Evolutionary conservation across 2,797 vertebrate genomes (phyloP).

Genomic region (Rhodeus uyekii): DNA sequence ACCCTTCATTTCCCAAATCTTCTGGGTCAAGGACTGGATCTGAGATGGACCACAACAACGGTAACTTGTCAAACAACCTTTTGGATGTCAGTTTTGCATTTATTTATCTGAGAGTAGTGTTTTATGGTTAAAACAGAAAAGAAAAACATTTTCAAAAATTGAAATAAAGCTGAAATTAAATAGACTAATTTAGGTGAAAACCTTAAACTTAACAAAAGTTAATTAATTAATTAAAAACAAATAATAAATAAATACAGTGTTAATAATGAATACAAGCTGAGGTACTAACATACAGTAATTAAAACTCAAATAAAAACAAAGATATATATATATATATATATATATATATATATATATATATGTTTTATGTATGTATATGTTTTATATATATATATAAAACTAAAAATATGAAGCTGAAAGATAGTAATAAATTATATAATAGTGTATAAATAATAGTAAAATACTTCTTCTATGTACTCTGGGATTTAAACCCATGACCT

Average conservation of each 20-base stretch:
- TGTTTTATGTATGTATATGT: too few species aligned
- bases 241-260: neutral
- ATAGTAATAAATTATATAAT: neutral
- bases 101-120: neutral
- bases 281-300: neutral
- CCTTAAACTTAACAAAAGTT: neutral
- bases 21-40: conserved; percentile 65
- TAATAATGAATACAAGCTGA: neutral
- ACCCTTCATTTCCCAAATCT: conserved; percentile 69
- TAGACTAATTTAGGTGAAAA: neutral
- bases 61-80: neutral
- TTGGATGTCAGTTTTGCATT: neutral
- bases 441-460: neutral
- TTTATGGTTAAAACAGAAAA: neutral
- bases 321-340: too few species aligned
- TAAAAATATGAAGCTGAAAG: neutral
- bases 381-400: too few species aligned
- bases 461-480: neutral
- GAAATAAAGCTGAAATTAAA: neutral
- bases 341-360: too few species aligned
- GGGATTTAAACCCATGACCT: neutral
- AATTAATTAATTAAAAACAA: too few species aligned
- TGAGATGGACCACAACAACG: conserved; percentile 33
- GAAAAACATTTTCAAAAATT: neutral
- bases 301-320: neutral